Percentiles rank a stretch among this genome's conserved stretches.
Evolutionary conservation across 2,888 invertebrate genomes (phyloP).

Genomic region (Drepana falcataria): DNA sequence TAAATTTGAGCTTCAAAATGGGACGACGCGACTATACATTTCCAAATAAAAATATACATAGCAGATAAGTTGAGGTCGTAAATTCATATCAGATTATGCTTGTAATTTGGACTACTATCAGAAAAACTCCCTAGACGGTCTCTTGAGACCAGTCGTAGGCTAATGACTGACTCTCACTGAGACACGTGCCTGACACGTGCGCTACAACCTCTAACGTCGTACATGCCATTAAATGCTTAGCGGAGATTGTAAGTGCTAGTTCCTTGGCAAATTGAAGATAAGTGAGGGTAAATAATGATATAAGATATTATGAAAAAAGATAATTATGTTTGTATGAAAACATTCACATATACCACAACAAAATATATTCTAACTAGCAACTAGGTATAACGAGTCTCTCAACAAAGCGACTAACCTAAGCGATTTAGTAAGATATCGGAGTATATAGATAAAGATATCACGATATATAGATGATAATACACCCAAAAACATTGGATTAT

Average conservation of each 20-base stretch:
- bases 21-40: too few relatives aligned
- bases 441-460: too few relatives aligned
- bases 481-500: too few relatives aligned
- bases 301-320: constrained; percentile 9
- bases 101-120: not conserved
- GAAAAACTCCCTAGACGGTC: constrained; percentile 44
- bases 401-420: too few relatives aligned
- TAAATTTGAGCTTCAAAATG: too few relatives aligned
- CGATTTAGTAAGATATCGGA: too few relatives aligned
- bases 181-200: constrained; percentile 69
- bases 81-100: not conserved
- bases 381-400: too few relatives aligned
- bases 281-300: not conserved
- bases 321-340: not conserved
- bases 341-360: too few relatives aligned
- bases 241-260: constrained; percentile 20
- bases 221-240: constrained; percentile 9
- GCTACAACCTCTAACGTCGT: constrained; percentile 47
- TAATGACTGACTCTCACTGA: constrained; percentile 65
- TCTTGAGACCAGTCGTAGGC: constrained; percentile 52
- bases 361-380: too few relatives aligned
- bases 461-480: too few relatives aligned
- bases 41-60: too few relatives aligned
- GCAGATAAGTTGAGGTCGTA: too few relatives aligned
- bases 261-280: constrained; percentile 13